Evolutionary conservation across 1,140 invertebrate genomes (phyloP).

Genomic region (Odontomachus brunneus): DNA sequence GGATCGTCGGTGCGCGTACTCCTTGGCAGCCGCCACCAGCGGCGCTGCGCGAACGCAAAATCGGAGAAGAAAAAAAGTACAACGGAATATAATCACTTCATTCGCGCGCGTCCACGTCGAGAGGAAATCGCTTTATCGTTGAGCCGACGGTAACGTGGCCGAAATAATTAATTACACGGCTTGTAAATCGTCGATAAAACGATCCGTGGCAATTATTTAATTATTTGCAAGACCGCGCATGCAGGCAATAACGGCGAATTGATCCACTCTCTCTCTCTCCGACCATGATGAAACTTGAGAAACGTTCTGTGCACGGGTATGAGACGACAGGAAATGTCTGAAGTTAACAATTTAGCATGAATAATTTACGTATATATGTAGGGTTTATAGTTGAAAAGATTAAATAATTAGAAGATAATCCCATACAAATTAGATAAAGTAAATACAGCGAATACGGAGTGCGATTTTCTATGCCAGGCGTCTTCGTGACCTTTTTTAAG

Average conservation of each 20-base stretch:
- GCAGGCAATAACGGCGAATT: too few species aligned
- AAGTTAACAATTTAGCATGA: not conserved
- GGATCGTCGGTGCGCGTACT: conserved; percentile 15
- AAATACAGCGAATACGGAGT: too few species aligned
- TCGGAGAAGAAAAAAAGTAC: not conserved
- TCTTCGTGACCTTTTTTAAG: too few species aligned
- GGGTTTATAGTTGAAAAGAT: too few species aligned
- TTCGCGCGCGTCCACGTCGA: conserved; percentile 2
- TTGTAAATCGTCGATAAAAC: conserved; percentile 27
- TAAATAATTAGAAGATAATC: too few species aligned
- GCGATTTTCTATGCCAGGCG: too few species aligned
- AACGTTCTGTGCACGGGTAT: not conserved
- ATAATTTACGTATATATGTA: too few species aligned
- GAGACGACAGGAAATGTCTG: too few species aligned
- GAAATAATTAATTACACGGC: conserved; percentile 8
- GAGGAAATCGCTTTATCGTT: conserved; percentile 31
- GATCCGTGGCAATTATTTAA: conserved; percentile 13
- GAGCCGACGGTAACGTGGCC: not conserved
- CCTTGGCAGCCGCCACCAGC: conserved; percentile 28
- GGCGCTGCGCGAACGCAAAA: conserved; percentile 13
- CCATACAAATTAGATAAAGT: too few species aligned
- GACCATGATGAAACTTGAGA: not conserved
- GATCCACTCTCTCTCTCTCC: too few species aligned
- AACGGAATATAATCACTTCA: conserved; percentile 42
- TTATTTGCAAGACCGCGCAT: conserved; percentile 15